Evolutionary conservation across 1,140 invertebrate genomes (phyloP).

Genomic region (Lycorma delicatula): DNA sequence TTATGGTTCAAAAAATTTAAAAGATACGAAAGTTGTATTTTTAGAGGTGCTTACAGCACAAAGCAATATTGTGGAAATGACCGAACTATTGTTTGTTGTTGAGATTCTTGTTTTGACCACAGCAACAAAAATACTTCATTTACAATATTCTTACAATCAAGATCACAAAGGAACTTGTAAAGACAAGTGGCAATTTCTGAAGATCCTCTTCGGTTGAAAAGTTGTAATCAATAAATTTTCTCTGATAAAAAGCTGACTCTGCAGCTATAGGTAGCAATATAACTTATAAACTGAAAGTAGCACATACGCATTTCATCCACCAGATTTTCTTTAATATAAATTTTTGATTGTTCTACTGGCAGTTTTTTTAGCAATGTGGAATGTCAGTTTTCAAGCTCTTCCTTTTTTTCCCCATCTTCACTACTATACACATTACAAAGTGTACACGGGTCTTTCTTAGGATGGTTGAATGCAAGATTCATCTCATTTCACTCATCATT

Average conservation of each 20-base stretch:
- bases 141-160: neutral
- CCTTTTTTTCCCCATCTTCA: slow-evolving; percentile 1
- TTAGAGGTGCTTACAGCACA: neutral
- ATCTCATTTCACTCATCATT: neutral
- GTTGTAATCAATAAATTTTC: slow-evolving; percentile 7
- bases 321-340: neutral
- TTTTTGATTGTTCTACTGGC: neutral
- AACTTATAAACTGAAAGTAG: neutral
- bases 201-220: slow-evolving; percentile 5
- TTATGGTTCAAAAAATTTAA: slow-evolving; percentile 10
- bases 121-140: slow-evolving; percentile 1
- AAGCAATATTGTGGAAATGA: slow-evolving; percentile 8
- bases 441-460: slow-evolving; percentile 11
- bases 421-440: slow-evolving; percentile 11
- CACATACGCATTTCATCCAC: neutral
- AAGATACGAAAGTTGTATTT: slow-evolving; percentile 1
- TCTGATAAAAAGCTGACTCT: slow-evolving; percentile 10
- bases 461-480: slow-evolving; percentile 4
- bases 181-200: slow-evolving; percentile 6
- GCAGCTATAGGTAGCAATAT: slow-evolving; percentile 8
- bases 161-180: neutral
- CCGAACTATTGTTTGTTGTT: too few species aligned
- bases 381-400: neutral
- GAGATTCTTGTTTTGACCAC: slow-evolving; percentile 12
- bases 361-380: neutral